Conservation (phyloP, 2,797 vertebrate species). For the Apodemus agrarius region DNA sequence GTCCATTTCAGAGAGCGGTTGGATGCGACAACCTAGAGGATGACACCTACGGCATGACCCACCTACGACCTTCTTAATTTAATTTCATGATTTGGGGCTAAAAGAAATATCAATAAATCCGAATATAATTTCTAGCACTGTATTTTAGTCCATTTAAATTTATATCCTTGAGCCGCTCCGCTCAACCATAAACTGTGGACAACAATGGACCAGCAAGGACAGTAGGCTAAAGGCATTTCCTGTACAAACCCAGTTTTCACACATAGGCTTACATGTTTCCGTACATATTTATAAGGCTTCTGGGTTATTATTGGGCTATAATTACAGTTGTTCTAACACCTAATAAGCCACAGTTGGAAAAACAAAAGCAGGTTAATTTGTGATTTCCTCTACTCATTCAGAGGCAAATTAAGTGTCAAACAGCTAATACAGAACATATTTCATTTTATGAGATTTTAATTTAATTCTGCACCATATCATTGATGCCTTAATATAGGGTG, state of each 20-base stretch:
- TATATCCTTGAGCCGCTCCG: conserved; percentile 16
- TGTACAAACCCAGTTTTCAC: conserved; percentile 81
- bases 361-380: conserved; percentile 99
- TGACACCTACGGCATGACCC: neutral
- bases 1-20: neutral
- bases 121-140: neutral
- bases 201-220: conserved; percentile 50
- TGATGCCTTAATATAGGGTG: conserved; percentile 92
- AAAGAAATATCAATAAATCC: conserved; percentile 14
- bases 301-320: conserved; percentile 95
- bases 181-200: conserved; percentile 55
- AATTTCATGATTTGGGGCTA: conserved; percentile 8
- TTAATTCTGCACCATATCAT: conserved; percentile 96
- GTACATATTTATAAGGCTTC: conserved; percentile 94
- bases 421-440: conserved; percentile 99
- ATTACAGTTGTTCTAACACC: conserved; percentile 94
- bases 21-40: neutral
- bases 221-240: conserved; percentile 70
- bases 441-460: conserved; percentile 99
- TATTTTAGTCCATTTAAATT: conserved; percentile 56
- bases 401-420: conserved; percentile 99
- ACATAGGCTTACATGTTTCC: conserved; percentile 87
- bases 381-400: conserved; percentile 99
- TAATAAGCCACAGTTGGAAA: conserved; percentile 95
- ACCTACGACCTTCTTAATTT: neutral